These are phyloP conservation scores for Cyclopterus lumpus DNA, from an alignment of 2,797 vertebrate genomes.

Conservation along the genomic window DNA sequence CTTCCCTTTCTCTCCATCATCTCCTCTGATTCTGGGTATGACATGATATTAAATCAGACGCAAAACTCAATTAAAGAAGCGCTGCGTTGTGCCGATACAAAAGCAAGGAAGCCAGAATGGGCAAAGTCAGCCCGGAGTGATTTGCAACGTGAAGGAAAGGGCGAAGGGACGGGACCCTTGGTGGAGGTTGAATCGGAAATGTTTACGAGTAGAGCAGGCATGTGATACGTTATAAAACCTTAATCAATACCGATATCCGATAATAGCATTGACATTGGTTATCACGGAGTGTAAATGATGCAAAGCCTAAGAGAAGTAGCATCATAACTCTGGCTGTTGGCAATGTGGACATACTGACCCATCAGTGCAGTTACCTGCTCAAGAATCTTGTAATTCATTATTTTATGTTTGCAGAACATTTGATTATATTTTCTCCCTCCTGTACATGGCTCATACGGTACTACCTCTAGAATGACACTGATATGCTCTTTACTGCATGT, in stretches of 20 bases:
- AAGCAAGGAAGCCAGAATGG: slow-evolving; percentile 32
- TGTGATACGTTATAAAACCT: slow-evolving; percentile 27
- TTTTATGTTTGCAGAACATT: neutral
- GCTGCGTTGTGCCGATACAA: slow-evolving; percentile 45
- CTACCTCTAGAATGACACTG: neutral
- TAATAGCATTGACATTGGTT: slow-evolving; percentile 23
- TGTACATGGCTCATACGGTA: neutral
- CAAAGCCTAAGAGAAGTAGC: slow-evolving; percentile 5
- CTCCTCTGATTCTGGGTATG: slow-evolving; percentile 26
- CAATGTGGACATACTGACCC: neutral
- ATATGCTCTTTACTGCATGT: neutral
- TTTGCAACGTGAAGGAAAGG: slow-evolving; percentile 51
- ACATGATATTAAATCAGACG: slow-evolving; percentile 65
- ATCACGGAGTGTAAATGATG: slow-evolving; percentile 10
- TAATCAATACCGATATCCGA: slow-evolving; percentile 49
- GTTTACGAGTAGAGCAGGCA: slow-evolving; percentile 30
- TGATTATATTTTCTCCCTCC: neutral
- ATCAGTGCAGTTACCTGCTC: neutral
- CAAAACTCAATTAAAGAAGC: slow-evolving; percentile 70
- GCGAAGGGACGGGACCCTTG: slow-evolving; percentile 22
- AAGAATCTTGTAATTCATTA: neutral
- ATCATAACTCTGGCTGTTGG: neutral
- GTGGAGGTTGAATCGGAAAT: slow-evolving; percentile 27
- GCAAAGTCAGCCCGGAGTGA: slow-evolving; percentile 27
- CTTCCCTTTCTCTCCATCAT: neutral